A percentile compares a stretch with the other conserved stretches of the same genome.
phyloP scores from a whole-genome alignment of 2,113 vertebrate species.

The Macquaria australasica region DNA sequence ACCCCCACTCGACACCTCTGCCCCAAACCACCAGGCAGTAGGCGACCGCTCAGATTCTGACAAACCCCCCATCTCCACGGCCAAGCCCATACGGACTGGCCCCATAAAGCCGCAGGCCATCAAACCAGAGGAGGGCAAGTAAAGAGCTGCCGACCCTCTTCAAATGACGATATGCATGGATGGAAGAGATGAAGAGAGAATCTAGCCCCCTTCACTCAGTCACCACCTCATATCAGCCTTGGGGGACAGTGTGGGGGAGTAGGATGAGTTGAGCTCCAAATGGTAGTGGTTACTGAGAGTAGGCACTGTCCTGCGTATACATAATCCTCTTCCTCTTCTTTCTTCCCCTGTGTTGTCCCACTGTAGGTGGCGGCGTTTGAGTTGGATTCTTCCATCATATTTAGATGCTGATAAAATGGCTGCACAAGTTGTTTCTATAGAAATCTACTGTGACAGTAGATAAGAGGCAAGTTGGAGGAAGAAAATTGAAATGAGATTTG shows the following conservation, averaged over 20 bases:
- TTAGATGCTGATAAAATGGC: conserved; percentile 60
- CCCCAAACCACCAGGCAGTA: conserved; percentile 84
- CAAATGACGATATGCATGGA: conserved; percentile 41
- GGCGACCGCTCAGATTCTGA: conserved; percentile 87
- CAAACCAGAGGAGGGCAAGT: conserved; percentile 98
- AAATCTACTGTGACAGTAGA: conserved; percentile 66
- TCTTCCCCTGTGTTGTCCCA: conserved; percentile 55
- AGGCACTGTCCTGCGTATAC: conserved; percentile 43
- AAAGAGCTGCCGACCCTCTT: conserved; percentile 54
- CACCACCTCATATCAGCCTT: conserved; percentile 65
- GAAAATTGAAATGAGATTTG: conserved; percentile 70
- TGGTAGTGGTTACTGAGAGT: conserved; percentile 54
- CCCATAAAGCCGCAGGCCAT: conserved; percentile 99
- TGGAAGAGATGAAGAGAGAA: conserved; percentile 59
- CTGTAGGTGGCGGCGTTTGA: conserved; percentile 61
- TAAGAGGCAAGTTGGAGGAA: conserved; percentile 39
- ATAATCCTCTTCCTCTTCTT: conserved; percentile 57
- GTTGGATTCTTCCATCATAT: conserved; percentile 65
- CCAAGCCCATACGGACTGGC: conserved; percentile 97
- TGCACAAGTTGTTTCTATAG: conserved; percentile 54
- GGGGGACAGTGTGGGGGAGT: conserved; percentile 50
- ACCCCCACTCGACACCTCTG: conserved; percentile 86
- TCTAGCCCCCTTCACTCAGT: conserved; percentile 56
- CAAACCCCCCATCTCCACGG: conserved; percentile 84
- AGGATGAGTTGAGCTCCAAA: conserved; percentile 37